Evolutionary conservation across 2,888 invertebrate genomes (phyloP), one percentile per base, ranked within the genome.

Genomic region (Conops quadrifasciatus): DNA sequence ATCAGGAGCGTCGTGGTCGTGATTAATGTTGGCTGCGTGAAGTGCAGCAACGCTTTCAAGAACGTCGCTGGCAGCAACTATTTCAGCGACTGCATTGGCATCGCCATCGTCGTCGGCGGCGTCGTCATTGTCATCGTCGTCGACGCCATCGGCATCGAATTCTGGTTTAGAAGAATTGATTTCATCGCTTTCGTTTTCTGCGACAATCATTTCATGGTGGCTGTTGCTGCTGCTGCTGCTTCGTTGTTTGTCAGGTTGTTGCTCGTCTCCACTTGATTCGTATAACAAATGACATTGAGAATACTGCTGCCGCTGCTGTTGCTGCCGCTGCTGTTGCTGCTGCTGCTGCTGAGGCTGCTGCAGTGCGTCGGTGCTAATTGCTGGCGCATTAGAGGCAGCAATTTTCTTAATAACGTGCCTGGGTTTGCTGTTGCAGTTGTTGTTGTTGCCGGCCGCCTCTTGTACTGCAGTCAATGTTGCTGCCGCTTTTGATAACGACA

Each of bases 311-410:
- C 16, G 45, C 62, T 72, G 71, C 19, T 56, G 9, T 64, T 66
- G 70, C 74, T 71, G 71, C 45, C 43, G 21, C 47, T n/a, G n/a
- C 16, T 47, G 30, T 47, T 56, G 47, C 15, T 24, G 59, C n/a
- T 69, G 62, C n/a, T 68, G 30, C 24, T 59, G 53, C 28, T 56
- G 30, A 19, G 7, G 30, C 24, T 47, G 59, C 11, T 13, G 45
- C 24, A 16, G 43, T 19, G 36, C 28, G 16, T 78, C 78, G 76
- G 79, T 83, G 76, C 78, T 83, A 75, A 82, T 82, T 82, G 81
- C 74, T 64, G 82, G 83, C 67, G 80, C 77, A 79, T 81, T 82
- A 69, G 82, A 81, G 60, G 80, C 73, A 72, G 73, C 51, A 13
- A 68, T 15, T 56, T 16, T 56, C 21, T 66, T 66, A 53, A 56